Percentiles rank a stretch among this genome's conserved stretches.
Conservation (phyloP, 2,113 vertebrate genomes). For the human (Homo sapiens) region DNA sequence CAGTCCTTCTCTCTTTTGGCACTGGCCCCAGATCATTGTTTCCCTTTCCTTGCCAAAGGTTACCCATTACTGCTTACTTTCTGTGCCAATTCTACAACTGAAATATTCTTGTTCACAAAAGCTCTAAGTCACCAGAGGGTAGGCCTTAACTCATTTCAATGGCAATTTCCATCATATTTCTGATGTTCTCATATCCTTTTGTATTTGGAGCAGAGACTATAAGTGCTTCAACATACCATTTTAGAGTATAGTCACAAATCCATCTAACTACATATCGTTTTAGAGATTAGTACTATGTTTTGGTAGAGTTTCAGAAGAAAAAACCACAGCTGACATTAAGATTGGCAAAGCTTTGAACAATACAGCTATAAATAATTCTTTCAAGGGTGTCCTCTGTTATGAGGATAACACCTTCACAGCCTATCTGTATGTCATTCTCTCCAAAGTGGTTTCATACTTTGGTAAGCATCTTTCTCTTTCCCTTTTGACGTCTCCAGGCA, state of each 20-base stretch:
- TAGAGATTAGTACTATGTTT: neutral
- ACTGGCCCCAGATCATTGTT: neutral
- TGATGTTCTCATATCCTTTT: neutral
- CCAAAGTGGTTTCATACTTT: constrained; percentile 1
- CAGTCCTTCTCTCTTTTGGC: neutral
- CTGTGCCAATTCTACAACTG: neutral
- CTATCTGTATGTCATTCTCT: neutral
- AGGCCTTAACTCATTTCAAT: neutral
- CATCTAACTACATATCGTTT: neutral
- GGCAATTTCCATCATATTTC: neutral
- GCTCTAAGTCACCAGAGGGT: neutral
- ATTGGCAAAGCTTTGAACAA: neutral
- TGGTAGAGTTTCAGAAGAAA: constrained; percentile 27
- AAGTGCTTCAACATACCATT: neutral
- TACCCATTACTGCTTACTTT: neutral
- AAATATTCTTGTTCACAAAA: neutral
- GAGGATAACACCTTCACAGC: neutral
- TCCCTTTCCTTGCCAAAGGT: neutral
- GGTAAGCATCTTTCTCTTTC: neutral
- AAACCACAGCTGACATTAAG: neutral
- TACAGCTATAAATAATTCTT: neutral
- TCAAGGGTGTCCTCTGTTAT: neutral
- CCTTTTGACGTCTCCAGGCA: neutral
- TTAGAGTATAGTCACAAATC: neutral
- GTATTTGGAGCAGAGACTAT: neutral